Evolutionary conservation across 53 echinoderm and acorn worm species (phyloP), one percentile per base, ranked within the genome.

Genomic region (Patiria pectinifera): DNA sequence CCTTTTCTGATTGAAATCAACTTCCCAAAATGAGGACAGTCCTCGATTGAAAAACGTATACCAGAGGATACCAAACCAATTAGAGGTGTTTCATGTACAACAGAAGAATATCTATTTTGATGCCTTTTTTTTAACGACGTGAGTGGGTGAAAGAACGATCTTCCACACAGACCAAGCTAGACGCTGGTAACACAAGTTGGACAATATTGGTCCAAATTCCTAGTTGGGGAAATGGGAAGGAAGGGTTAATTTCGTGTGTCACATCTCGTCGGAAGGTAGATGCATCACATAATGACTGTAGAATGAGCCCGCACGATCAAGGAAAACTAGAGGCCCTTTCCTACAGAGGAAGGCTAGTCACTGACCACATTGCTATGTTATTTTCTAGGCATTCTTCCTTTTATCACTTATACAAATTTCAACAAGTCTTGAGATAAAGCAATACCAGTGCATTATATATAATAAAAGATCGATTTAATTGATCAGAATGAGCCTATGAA

Each of bases 161-260:
- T 18, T n/a, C 4, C 74, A 24, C 24, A 9, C 8, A 74, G n/a
- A 4, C n/a, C 6, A 74, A 21, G 74, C 74, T 9, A 21, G 74
- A 74, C 74, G 74, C n/a, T 74, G 74, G 53, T 53, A 8, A 22
- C 3, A 21, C 4, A 3, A 21, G 74, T 21, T 21, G 8, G 74
- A n/a, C 74, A 9, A 78, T 45, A 78, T 10, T 78, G 79, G 45
- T 78, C 3, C 26, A 44, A 78, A 78, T 46, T 76, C 11, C 24
- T 4, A 76, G 76, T 76, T 35, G 76, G 76, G 18, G 79, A 45
- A 45, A 78, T 2, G 47, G 48, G 2, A 35, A 14, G 69, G 45
- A 69, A 9, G 70, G 48, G 58, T 24, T 74, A 85, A 85, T 85
- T 71, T 19, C 47, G 72, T 22, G 48, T 86, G 86, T 86, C 86